These are phyloP conservation scores for Stomatorhinus ivindoensis DNA, from an alignment of 2,113 vertebrate genomes.

Conservation along the genomic window DNA sequence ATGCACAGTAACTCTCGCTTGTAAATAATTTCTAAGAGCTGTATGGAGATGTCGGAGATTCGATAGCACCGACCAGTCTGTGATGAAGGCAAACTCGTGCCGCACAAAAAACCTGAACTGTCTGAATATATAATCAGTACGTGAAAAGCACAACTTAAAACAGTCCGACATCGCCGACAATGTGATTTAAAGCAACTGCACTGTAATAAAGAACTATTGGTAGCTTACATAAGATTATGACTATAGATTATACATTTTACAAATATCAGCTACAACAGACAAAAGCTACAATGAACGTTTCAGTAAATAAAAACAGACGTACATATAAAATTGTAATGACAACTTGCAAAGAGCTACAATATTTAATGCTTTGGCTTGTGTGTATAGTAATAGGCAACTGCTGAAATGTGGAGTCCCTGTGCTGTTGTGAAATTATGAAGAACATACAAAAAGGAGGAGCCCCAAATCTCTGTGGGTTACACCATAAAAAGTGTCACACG, in stretches of 20 bases:
- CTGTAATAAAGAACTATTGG: neutral
- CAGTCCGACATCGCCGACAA: neutral
- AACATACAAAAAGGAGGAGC: neutral
- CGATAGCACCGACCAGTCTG: neutral
- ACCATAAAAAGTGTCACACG: neutral
- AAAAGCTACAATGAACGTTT: neutral
- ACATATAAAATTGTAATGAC: neutral
- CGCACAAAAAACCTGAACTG: neutral
- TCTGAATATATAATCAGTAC: neutral
- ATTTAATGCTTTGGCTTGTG: neutral
- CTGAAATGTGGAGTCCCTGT: neutral
- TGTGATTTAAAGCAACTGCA: neutral
- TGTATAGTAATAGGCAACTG: neutral
- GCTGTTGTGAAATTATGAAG: neutral
- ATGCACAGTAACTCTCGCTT: neutral
- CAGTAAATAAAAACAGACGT: neutral
- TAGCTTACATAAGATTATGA: neutral
- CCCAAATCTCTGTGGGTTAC: neutral
- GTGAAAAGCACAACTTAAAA: neutral
- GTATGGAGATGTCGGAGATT: neutral
- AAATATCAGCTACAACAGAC: neutral
- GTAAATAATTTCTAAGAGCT: neutral
- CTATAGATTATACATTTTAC: neutral
- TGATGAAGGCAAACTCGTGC: neutral
- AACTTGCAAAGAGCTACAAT: neutral